Evolutionary conservation across 2,113 vertebrate species (phyloP).

Genomic region (Tauraco erythrolophus): DNA sequence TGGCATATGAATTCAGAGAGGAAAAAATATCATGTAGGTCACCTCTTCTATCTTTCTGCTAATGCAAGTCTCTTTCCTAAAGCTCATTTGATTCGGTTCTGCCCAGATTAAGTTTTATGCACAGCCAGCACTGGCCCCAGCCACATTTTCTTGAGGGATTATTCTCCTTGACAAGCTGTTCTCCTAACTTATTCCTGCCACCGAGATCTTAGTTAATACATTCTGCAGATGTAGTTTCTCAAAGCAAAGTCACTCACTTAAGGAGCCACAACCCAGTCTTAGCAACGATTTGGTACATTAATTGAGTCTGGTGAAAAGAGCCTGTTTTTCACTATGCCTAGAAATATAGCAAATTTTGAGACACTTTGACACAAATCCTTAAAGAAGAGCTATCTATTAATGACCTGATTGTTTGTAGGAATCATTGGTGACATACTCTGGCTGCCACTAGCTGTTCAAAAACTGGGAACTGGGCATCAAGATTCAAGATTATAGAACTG

Average conservation of each 20-base stretch:
- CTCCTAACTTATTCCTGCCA: background rate
- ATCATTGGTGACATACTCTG: background rate
- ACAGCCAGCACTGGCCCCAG: background rate
- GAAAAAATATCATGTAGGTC: background rate
- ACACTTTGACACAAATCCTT: background rate
- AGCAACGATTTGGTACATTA: background rate
- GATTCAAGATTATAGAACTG: background rate
- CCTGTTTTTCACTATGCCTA: background rate
- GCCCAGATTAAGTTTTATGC: background rate
- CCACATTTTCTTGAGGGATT: background rate
- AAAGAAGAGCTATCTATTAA: background rate
- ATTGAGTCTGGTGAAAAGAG: background rate
- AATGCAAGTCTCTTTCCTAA: background rate
- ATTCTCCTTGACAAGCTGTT: background rate
- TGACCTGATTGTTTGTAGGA: background rate
- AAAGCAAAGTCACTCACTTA: background rate
- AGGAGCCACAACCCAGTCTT: background rate
- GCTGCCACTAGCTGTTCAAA: background rate
- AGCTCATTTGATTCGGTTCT: background rate
- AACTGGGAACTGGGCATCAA: background rate
- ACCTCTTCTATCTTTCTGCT: background rate
- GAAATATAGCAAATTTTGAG: background rate
- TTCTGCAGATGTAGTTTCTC: background rate
- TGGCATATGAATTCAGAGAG: background rate
- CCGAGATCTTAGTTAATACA: background rate